These are phyloP conservation scores for Felis catus DNA, from an alignment of 2,113 vertebrate genomes.

Conservation along the genomic window F.catus_Fca126_mat1.0 CM031420.1:121199501-121200000, in stretches of 20 bases:
- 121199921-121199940: background rate
- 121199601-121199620: background rate
- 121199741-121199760: background rate
- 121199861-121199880: constrained; percentile 21
- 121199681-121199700: background rate
- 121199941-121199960: constrained; percentile 23
- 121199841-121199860: background rate
- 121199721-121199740: background rate
- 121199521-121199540: background rate
- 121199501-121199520: background rate
- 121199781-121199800: background rate
- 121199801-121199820: background rate
- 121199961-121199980: background rate
- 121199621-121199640: background rate
- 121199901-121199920: background rate
- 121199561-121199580: background rate
- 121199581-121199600: background rate
- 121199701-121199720: background rate
- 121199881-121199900: constrained; percentile 10
- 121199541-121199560: background rate
- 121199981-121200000: background rate
- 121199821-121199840: background rate
- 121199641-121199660: background rate
- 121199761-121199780: background rate
- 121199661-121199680: background rate